phyloP scores from a whole-genome alignment of 2,797 vertebrate genomes.

The Anguilla pacifica region DNA sequence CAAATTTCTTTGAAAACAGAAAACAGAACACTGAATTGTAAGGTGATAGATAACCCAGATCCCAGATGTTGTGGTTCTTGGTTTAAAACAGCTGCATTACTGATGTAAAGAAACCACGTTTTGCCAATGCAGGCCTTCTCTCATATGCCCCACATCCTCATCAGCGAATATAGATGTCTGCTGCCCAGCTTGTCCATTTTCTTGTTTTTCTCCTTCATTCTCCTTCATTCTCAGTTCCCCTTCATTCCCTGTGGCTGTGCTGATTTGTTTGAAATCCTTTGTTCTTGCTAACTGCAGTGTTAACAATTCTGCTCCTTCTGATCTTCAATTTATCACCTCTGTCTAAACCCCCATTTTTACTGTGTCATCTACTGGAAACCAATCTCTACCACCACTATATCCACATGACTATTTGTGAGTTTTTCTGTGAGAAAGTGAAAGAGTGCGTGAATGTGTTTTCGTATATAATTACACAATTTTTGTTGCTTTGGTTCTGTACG shows the following conservation, averaged over 20 bases:
- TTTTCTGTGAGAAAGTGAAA: background rate
- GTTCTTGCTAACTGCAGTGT: constrained; percentile 4
- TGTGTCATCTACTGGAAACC: background rate
- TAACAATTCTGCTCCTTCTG: background rate
- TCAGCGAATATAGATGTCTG: background rate
- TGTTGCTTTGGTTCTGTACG: too few relatives aligned
- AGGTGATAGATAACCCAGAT: background rate
- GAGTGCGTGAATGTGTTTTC: too few relatives aligned
- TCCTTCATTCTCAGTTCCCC: background rate
- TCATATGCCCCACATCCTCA: background rate
- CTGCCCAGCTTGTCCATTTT: background rate
- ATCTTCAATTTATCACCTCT: constrained; percentile 5
- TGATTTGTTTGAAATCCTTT: background rate
- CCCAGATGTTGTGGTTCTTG: background rate
- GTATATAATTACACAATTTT: too few relatives aligned
- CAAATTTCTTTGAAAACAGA: background rate
- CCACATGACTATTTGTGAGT: background rate
- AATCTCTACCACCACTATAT: background rate
- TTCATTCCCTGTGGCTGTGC: background rate
- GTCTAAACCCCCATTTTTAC: background rate
- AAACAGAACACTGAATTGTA: background rate
- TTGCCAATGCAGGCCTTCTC: background rate
- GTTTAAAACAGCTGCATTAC: background rate
- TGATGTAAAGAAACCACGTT: background rate
- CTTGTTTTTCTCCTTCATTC: background rate